Evolutionary conservation across 2,888 invertebrate genomes (phyloP), one percentile per base, ranked within the genome.

Genomic region (Luffia ferchaultella): DNA sequence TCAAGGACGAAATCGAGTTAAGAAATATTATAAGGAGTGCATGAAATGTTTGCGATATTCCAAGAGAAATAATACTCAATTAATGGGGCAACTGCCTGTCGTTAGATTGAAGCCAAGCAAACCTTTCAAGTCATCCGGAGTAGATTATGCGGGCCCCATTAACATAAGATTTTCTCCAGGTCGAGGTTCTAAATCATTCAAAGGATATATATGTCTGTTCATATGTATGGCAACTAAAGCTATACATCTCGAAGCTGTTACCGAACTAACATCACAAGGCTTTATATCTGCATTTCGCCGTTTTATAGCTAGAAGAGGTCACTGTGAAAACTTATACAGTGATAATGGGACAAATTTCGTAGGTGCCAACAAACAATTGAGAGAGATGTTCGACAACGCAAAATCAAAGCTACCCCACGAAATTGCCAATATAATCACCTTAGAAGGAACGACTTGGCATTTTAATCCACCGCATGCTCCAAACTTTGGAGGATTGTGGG

Each of bases 181-280:
- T n/a, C n/a, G n/a, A n/a, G n/a, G n/a, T n/a, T n/a, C n/a, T n/a
- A n/a, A n/a, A n/a, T n/a, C n/a, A 41, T 45, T 30, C 7, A 51
- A 51, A 46, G 51, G 51, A 9, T 51, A 51, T 16, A 51, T 51
- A 2, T 57, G 58, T 18, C 18, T 57, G 1, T 57, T 58, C 43
- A 44, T 57, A 2, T 63, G 62, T 42, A 52, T 61, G 56, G 51
- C 52, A 0, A 59, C 62, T 0, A 53, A 55, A 7, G 64, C 62
- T 0, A 50, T 63, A 5, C 64, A 65, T 48, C 42, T 67, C 0
- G 67, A 68, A 48, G 51, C 57, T 1, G 63, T 66, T 1, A 55
- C 56, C 1, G 61, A 62, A 12, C 52, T 66, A 1, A 58, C 62
- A 1, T 51, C 63, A 1, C 54, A 60, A 50, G 62, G 57, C 1